phyloP scores from a whole-genome alignment of 2,888 invertebrate species.

The Napeogenes sylphis region DNA sequence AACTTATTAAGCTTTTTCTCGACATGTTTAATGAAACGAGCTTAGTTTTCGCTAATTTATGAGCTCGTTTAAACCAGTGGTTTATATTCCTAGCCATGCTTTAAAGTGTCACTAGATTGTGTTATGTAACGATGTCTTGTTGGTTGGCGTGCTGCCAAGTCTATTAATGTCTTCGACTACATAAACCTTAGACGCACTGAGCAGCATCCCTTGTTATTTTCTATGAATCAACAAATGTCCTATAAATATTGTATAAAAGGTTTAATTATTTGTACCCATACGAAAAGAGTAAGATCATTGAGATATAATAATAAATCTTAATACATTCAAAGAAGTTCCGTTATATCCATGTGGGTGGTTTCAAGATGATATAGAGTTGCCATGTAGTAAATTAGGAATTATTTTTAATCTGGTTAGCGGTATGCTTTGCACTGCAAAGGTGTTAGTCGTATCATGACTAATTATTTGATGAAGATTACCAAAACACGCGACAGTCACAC shows the following conservation, averaged over 20 bases:
- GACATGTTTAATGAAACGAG: too few relatives aligned
- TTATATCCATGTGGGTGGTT: too few relatives aligned
- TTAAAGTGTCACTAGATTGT: constrained; percentile 26
- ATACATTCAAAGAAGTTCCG: too few relatives aligned
- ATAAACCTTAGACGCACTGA: constrained; percentile 47
- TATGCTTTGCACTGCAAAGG: neutral
- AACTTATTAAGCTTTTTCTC: too few relatives aligned
- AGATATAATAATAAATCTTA: too few relatives aligned
- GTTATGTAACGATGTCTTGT: constrained; percentile 43
- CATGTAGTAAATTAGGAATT: too few relatives aligned
- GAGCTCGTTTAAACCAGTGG: constrained; percentile 13
- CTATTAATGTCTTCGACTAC: constrained; percentile 55
- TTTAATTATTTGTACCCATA: too few relatives aligned
- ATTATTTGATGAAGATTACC: constrained; percentile 3
- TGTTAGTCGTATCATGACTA: neutral
- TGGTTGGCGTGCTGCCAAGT: constrained; percentile 62
- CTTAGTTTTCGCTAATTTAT: constrained; percentile 18
- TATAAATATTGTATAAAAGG: neutral
- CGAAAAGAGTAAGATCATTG: too few relatives aligned
- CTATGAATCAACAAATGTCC: constrained; percentile 22
- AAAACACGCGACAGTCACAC: neutral
- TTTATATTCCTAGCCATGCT: constrained; percentile 29
- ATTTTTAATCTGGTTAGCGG: too few relatives aligned
- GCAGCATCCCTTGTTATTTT: constrained; percentile 46
- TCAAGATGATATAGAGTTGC: too few relatives aligned